Evolutionary conservation across 2,797 vertebrate genomes (phyloP).

Genomic region (Peromyscus melanophrys): DNA sequence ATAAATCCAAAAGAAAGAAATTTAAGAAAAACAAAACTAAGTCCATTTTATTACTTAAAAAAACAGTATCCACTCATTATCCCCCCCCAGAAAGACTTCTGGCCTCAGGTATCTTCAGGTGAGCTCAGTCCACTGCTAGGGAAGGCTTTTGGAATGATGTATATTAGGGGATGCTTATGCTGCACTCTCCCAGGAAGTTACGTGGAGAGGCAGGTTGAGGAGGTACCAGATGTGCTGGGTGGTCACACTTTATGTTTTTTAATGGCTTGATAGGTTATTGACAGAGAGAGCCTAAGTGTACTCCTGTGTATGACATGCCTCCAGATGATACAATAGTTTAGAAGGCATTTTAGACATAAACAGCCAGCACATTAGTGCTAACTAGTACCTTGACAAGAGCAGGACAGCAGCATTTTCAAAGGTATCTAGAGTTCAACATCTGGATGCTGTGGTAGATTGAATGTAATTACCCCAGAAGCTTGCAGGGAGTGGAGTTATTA

Average conservation of each 20-base stretch:
- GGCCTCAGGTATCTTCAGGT: neutral
- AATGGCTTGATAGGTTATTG: constrained; percentile 55
- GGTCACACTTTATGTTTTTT: neutral
- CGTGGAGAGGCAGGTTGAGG: constrained; percentile 33
- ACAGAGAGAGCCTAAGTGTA: neutral
- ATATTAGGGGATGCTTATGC: neutral
- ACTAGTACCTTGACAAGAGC: neutral
- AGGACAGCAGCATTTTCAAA: neutral
- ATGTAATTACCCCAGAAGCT: neutral
- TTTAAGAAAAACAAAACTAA: neutral
- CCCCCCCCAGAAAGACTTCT: neutral
- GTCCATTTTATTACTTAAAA: constrained; percentile 7
- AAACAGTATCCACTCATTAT: neutral
- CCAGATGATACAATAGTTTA: neutral
- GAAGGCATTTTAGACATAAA: constrained; percentile 51
- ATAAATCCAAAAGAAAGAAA: neutral
- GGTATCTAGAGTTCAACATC: constrained; percentile 34
- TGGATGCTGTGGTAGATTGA: neutral
- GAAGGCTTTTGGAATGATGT: neutral
- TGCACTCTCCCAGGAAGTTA: neutral
- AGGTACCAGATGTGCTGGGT: neutral
- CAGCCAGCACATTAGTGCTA: neutral
- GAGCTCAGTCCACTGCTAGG: neutral
- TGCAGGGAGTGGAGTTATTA: neutral
- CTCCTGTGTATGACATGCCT: constrained; percentile 51